Base-by-base conservation (phyloP, 2,888 invertebrate genomes). In the Callyntrura sp. region DNA sequence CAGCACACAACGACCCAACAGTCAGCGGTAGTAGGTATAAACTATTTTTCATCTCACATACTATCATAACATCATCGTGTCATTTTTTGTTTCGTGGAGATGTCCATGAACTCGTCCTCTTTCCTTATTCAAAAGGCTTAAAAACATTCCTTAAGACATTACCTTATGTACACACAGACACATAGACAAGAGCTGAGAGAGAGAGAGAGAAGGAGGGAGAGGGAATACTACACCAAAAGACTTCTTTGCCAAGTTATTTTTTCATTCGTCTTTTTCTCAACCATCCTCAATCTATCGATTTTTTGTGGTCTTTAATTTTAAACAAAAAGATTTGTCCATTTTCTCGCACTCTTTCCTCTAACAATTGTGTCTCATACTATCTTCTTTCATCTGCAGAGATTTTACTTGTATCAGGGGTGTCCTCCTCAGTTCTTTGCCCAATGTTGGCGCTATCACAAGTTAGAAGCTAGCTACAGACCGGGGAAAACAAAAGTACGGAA, bases 101-200 rank as follows among this genome's bases (percentile, higher is more conserved):
- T 85, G 85, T 85, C 85, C 85, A 85, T 85, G 78, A 85, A 85
- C 85, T 85, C 85, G 62, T 76, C 76, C 76, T 76, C 76, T 48
- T 73, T 73, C 35, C 48, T 28, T 65, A 62, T 48, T 43, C 83
- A 60, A 83, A 51, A 83, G 51, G 55, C 68, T 83, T 79, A 43
- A 43, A 55, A 79, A 60, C 79, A 79, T 79, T 79, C 79, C 60
- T 43, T 20, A 60, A 35, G 43, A 60, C 43, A 57, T 8, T 65
- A 11, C 65, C 3, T 65, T 9, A 14, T 70, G 5, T 70, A 20
- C 45, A 73, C 23, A 43, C n/a, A n/a, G n/a, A 25, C 48, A 51
- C 25, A 55, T n/a, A n/a, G n/a, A n/a, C n/a, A 55, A 25, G 20
- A 17, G 23, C 23, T 12, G 48, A 73, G 23, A 45, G 17, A 70